phyloP scores from a whole-genome alignment of 1,140 invertebrate genomes.

The Macrotrachela quadricornifera region DNA sequence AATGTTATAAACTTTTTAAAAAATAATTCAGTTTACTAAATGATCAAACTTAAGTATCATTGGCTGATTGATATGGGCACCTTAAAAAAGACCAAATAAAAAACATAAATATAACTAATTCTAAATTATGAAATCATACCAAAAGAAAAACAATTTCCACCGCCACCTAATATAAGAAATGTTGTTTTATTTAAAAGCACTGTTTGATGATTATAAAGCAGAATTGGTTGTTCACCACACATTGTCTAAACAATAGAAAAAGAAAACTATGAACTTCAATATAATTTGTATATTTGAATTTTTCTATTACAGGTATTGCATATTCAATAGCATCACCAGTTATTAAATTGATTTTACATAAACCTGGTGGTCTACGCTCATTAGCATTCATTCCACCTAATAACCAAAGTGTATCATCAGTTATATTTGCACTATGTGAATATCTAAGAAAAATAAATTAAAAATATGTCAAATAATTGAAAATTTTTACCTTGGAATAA shows the following conservation, averaged over 20 bases:
- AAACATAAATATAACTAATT: no score
- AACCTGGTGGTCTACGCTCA: slow-evolving; percentile 19
- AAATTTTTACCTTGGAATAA: slow-evolving; percentile 16
- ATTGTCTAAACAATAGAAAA: slow-evolving; percentile 10
- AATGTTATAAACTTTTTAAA: no score
- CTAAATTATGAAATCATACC: slow-evolving; percentile 18
- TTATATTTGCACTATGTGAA: slow-evolving; percentile 25
- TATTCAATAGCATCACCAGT: slow-evolving; percentile 19
- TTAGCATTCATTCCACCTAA: slow-evolving; percentile 28
- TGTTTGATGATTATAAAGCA: slow-evolving; percentile 30
- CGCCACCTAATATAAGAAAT: slow-evolving; percentile 31
- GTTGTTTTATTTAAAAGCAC: slow-evolving; percentile 15
- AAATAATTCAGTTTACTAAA: no score
- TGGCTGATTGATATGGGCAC: no score
- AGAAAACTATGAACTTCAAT: slow-evolving; percentile 3
- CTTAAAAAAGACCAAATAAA: no score
- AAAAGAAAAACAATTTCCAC: slow-evolving; percentile 38
- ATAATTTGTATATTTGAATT: background rate
- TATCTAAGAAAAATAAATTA: slow-evolving; percentile 14
- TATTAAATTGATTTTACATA: slow-evolving; percentile 26
- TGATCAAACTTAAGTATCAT: no score
- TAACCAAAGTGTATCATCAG: slow-evolving; percentile 21
- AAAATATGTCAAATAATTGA: background rate
- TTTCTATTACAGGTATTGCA: slow-evolving; percentile 22
- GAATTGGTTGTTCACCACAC: slow-evolving; percentile 15